Percentiles rank a stretch among this genome's conserved stretches.
Evolutionary conservation across 2,797 vertebrate species (phyloP).

Genomic region (Centroberyx gerrardi): DNA sequence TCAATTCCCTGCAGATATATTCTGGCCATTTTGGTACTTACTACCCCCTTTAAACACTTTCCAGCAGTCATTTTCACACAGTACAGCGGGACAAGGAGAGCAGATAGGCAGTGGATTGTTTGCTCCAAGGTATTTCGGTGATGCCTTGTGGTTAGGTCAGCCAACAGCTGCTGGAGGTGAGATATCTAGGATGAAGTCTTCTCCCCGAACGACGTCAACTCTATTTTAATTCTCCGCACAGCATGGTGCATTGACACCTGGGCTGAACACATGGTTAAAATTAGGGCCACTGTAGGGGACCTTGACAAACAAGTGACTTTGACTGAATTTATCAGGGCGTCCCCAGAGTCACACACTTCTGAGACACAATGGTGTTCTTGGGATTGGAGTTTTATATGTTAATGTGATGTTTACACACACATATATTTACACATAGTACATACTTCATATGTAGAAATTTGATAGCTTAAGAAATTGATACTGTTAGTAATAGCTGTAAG

Average conservation of each 20-base stretch:
- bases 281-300: slow-evolving; percentile 75
- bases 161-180: slow-evolving; percentile 77
- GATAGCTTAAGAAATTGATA: background rate
- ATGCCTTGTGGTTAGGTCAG: slow-evolving; percentile 64
- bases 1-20: slow-evolving; percentile 27
- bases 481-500: background rate
- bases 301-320: slow-evolving; percentile 81
- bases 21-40: slow-evolving; percentile 13
- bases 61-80: slow-evolving; percentile 43
- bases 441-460: too few species aligned
- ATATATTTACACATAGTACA: too few species aligned
- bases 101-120: slow-evolving; percentile 36
- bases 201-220: slow-evolving; percentile 69
- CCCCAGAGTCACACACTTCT: slow-evolving; percentile 36
- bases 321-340: slow-evolving; percentile 65
- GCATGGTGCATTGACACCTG: slow-evolving; percentile 74
- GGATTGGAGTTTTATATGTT: slow-evolving; percentile 7
- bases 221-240: slow-evolving; percentile 80
- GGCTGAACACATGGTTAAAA: slow-evolving; percentile 71
- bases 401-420: too few species aligned
- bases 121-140: slow-evolving; percentile 53
- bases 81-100: slow-evolving; percentile 8
- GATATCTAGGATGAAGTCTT: slow-evolving; percentile 74
- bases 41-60: slow-evolving; percentile 39
- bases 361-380: slow-evolving; percentile 8